These are phyloP conservation scores for Collichthys lucidus DNA, from an alignment of 2,113 vertebrate species.

Conservation along the genomic window DNA sequence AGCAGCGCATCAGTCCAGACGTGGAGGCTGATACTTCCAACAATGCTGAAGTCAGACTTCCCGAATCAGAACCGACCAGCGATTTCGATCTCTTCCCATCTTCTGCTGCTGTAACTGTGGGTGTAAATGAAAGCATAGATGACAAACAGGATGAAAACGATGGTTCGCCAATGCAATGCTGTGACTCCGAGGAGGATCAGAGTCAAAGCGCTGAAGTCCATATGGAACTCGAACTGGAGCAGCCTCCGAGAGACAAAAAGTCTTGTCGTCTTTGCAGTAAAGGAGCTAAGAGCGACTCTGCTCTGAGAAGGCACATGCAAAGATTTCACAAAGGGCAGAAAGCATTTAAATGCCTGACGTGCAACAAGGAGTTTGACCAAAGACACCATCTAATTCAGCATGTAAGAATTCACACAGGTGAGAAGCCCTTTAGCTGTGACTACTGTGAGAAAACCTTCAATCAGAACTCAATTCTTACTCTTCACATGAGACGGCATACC, in stretches of 20 bases:
- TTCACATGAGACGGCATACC: slow-evolving; percentile 4
- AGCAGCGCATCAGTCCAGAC: no score
- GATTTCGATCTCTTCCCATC: no score
- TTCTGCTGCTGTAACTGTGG: background rate
- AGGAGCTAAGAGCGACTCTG: background rate
- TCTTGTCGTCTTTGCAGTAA: slow-evolving; percentile 25
- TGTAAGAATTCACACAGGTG: slow-evolving; percentile 7
- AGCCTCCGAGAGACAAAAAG: slow-evolving; percentile 25
- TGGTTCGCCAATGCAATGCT: background rate
- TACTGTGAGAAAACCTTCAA: no score
- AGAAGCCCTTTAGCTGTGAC: no score
- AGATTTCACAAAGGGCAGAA: slow-evolving; percentile 27
- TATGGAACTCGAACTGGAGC: slow-evolving; percentile 6
- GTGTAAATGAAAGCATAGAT: no score
- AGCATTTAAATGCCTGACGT: slow-evolving; percentile 13
- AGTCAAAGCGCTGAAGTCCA: slow-evolving; percentile 10
- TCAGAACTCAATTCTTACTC: no score
- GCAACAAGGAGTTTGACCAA: slow-evolving; percentile 10
- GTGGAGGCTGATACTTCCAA: no score
- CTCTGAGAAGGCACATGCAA: slow-evolving; percentile 18
- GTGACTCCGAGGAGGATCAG: background rate
- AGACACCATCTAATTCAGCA: slow-evolving; percentile 2
- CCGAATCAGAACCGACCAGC: no score
- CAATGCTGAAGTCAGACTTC: no score
- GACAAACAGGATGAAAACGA: background rate